These are phyloP conservation scores for Drosophila nigrodunni DNA, from an alignment of 1,140 invertebrate species.

Conservation along the genomic window DNA sequence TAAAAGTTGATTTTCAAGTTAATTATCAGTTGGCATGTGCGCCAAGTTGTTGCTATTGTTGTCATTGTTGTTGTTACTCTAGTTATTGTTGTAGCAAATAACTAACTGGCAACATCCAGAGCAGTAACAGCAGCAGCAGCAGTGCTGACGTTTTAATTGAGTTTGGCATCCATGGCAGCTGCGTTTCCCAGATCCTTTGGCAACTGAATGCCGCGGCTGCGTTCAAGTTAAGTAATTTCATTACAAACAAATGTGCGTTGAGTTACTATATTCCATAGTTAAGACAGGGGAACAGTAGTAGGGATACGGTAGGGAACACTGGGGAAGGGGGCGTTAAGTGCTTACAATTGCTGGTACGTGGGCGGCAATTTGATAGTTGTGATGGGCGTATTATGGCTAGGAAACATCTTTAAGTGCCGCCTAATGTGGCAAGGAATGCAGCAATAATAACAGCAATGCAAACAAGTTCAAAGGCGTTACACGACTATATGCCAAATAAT, in stretches of 20 bases:
- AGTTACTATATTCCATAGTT: not conserved
- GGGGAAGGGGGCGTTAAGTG: conserved; percentile 17
- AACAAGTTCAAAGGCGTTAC: not conserved
- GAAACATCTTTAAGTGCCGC: conserved; percentile 26
- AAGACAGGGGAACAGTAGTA: not conserved
- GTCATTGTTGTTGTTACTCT: conserved; percentile 28
- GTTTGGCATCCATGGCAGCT: conserved; percentile 74
- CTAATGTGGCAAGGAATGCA: conserved; percentile 6
- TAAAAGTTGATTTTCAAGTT: conserved; percentile 77
- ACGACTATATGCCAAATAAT: too few relatives aligned
- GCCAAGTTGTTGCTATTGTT: conserved; percentile 39
- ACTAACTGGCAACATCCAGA: conserved; percentile 26
- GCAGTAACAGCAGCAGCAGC: conserved; percentile 16
- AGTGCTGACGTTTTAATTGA: conserved; percentile 78
- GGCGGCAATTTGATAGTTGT: conserved; percentile 1
- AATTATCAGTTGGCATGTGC: conserved; percentile 81
- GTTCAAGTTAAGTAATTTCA: conserved; percentile 79
- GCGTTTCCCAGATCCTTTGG: conserved; percentile 36
- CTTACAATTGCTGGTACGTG: conserved; percentile 31
- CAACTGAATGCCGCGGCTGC: conserved; percentile 55
- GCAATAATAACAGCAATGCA: conserved; percentile 53
- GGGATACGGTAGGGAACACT: not conserved
- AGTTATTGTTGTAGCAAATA: conserved; percentile 31
- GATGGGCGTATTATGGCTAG: not conserved
- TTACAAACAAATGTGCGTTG: conserved; percentile 68